phyloP scores from a whole-genome alignment of 2,888 invertebrate genomes.

The Caenorhabditis afra region DNA sequence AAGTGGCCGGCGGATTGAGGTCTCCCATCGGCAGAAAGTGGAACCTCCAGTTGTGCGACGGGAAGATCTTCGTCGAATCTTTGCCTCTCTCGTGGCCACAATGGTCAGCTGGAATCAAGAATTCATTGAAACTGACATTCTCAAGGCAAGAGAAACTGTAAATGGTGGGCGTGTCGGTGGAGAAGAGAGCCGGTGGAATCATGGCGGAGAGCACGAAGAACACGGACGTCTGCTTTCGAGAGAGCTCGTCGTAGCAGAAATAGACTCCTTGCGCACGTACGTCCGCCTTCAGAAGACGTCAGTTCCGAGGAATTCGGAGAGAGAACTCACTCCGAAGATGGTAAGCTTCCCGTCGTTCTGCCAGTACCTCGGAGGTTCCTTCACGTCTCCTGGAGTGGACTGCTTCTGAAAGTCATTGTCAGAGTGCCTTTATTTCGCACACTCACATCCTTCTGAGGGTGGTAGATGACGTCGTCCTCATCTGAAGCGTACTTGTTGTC shows the following conservation, averaged over 20 bases:
- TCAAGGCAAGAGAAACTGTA: conserved; percentile 43
- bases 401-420: background rate
- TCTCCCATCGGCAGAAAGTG: conserved; percentile 63
- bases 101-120: conserved; percentile 32
- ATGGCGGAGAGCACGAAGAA: conserved; percentile 64
- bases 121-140: background rate
- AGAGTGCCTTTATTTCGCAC: background rate
- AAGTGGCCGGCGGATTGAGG: conserved; percentile 45
- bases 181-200: conserved; percentile 56
- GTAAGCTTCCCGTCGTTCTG: conserved; percentile 64
- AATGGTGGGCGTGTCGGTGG: conserved; percentile 9
- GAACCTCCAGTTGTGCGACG: conserved; percentile 62
- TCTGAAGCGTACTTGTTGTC: conserved; percentile 3
- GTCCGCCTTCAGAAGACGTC: conserved; percentile 46
- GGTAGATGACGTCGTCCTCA: conserved; percentile 33
- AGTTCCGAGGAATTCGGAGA: too few relatives aligned
- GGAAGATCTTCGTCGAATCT: conserved; percentile 35
- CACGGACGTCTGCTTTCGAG: conserved; percentile 49
- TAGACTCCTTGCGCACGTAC: conserved; percentile 63
- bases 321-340: conserved; percentile 52
- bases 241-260: conserved; percentile 65
- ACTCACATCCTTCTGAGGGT: conserved; percentile 11
- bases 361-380: conserved; percentile 37
- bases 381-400: background rate
- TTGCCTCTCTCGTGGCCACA: conserved; percentile 29